Conservation (phyloP, 2,888 invertebrate genomes). For the Notodonta ziczac region DNA sequence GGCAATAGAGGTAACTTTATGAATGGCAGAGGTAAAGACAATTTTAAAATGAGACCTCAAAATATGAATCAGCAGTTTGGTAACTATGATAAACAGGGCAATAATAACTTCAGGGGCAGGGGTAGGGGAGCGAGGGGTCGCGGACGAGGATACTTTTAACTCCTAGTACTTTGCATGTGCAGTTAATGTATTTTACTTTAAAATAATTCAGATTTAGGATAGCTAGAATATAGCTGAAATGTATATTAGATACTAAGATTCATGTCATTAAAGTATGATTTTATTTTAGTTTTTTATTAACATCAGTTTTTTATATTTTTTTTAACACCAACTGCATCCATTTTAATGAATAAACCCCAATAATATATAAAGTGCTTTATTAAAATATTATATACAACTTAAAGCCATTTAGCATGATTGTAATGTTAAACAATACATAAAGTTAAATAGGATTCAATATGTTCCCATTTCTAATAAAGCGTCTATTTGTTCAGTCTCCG, state of each 20-base stretch:
- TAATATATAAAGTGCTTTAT: neutral
- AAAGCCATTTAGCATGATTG: constrained; percentile 34
- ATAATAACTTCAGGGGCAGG: constrained; percentile 53
- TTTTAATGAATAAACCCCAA: neutral
- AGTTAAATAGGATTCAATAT: constrained; percentile 43
- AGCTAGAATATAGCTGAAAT: neutral
- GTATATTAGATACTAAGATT: neutral
- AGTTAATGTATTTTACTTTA: neutral
- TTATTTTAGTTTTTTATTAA: no score
- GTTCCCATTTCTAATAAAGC: constrained; percentile 75
- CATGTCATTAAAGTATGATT: constrained; percentile 3
- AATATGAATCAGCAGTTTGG: constrained; percentile 44
- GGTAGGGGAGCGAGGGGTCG: constrained; percentile 57
- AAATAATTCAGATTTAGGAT: neutral
- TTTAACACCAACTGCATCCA: no score
- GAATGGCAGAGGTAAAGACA: constrained; percentile 40
- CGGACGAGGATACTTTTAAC: constrained; percentile 49
- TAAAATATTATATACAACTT: constrained; percentile 28
- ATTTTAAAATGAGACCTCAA: constrained; percentile 25
- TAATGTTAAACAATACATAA: constrained; percentile 16
- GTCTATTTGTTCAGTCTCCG: constrained; percentile 78
- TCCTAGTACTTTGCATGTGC: neutral
- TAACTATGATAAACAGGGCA: constrained; percentile 38
- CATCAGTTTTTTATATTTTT: constrained; percentile 1
- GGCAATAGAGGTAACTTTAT: constrained; percentile 52